Base-by-base conservation (phyloP, 2,888 invertebrate species). In the Lasioglossum leucozonium region DNA sequence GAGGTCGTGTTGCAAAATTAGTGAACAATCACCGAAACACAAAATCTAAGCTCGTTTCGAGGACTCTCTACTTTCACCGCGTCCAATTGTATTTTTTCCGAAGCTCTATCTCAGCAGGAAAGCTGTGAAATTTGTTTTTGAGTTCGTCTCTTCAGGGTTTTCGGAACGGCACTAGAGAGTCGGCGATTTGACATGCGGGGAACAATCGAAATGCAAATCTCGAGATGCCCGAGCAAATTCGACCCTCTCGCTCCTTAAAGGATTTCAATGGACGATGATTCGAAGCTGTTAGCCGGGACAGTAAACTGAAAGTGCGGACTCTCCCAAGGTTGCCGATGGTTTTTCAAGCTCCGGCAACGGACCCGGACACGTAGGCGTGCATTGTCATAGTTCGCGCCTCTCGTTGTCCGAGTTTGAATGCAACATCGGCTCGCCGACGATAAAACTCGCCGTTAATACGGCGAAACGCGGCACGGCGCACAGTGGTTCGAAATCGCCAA, bases 381-480 rank as follows among this genome's bases (percentile, higher is more conserved):
- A 81, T 86, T 86, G 86, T 86, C 73, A 71, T 55, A 76, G 62
- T 73, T 37, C 72, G 73, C 40, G 47, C 79, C 76, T 79, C 80
- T n/a, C 80, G 77, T 84, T 80, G 80, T 81, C 72, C 78, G 78
- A 76, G 81, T 84, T 86, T 78, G 80, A 84, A 78, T 75, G 84
- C 86, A 79, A 74, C 84, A 82, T 84, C 72, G 51, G 40, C 16
- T 65, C 44, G n/a, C n/a, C 34, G 78, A 67, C 84, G 80, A 86
- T 84, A 86, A n/a, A n/a, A 84, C 75, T 84, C 76, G 79, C 67
- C 78, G 73, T 86, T 84, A 79, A 86, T 73, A 65, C 85, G 37
- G 76, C 62, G 62, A 62, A 62, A 62, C 62, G 16, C 0, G 30
- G 30, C 55, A n/a, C n/a, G n/a, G n/a, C n/a, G n/a, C n/a, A n/a